phyloP scores from a whole-genome alignment of 2,797 vertebrate species.

The Hydrophis major region DNA sequence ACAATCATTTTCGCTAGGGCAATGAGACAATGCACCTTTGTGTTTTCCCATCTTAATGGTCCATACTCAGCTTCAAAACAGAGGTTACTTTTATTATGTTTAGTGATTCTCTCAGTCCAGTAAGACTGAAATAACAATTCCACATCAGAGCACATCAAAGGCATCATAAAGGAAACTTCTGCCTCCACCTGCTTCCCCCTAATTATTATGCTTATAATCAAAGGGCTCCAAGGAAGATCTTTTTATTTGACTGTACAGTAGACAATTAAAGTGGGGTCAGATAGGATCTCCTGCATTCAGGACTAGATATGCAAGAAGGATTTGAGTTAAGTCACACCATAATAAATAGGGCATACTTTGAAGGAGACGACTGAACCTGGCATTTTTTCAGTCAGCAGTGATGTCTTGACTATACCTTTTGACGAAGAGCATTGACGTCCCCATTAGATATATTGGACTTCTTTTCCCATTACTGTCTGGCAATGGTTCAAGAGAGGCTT shows the following conservation, averaged over 20 bases:
- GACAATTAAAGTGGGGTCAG: slow-evolving; percentile 1
- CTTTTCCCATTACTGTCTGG: not conserved
- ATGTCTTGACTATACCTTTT: not conserved
- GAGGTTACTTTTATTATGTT: slow-evolving; percentile 28
- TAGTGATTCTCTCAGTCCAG: slow-evolving; percentile 10
- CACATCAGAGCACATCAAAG: slow-evolving; percentile 23
- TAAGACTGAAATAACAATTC: not conserved
- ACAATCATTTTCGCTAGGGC: not conserved
- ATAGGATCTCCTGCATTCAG: not conserved
- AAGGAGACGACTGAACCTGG: not conserved
- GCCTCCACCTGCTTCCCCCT: not conserved
- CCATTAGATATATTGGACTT: not conserved
- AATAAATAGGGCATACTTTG: not conserved
- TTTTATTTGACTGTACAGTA: not conserved
- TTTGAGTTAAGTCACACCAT: not conserved
- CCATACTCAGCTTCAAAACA: slow-evolving; percentile 27
- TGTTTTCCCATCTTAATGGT: not conserved
- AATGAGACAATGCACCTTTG: not conserved
- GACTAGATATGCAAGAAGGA: not conserved
- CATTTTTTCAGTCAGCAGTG: not conserved
- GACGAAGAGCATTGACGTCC: not conserved
- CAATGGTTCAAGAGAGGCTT: not conserved
- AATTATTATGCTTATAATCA: slow-evolving; percentile 18
- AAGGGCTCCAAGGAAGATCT: not conserved
- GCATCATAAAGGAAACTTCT: not conserved